Evolutionary conservation across 1,140 invertebrate genomes (phyloP).

Genomic region (Ceratosolen fusciceps): DNA sequence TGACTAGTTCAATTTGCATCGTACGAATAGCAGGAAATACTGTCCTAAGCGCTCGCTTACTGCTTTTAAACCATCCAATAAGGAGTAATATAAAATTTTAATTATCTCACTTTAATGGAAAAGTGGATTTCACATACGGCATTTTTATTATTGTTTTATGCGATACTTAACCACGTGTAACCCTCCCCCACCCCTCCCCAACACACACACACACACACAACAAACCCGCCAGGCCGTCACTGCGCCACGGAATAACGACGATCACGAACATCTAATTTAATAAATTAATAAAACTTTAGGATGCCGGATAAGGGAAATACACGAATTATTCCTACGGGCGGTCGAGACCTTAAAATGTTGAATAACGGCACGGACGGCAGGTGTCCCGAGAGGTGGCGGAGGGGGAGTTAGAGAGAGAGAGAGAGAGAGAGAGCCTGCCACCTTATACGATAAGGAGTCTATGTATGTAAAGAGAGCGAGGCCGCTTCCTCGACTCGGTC

Average conservation of each 20-base stretch:
- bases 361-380: too few relatives aligned
- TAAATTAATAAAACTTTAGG: slow-evolving; percentile 8
- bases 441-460: too few relatives aligned
- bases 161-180: background rate
- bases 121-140: slow-evolving; percentile 13
- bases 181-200: too few relatives aligned
- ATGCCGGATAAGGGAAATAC: background rate
- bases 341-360: too few relatives aligned
- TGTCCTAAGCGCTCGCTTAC: background rate
- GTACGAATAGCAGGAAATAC: slow-evolving; percentile 14
- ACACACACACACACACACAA: too few relatives aligned
- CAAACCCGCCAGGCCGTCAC: too few relatives aligned
- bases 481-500: background rate
- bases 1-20: slow-evolving; percentile 15
- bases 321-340: too few relatives aligned
- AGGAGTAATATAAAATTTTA: slow-evolving; percentile 24
- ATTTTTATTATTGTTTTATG: slow-evolving; percentile 23
- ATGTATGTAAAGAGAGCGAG: too few relatives aligned
- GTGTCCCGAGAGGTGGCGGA: background rate
- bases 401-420: background rate
- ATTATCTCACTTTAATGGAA: slow-evolving; percentile 22
- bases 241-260: background rate
- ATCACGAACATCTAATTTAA: slow-evolving; percentile 11
- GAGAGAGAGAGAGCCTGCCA: too few relatives aligned
- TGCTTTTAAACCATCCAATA: slow-evolving; percentile 16